Conservation (phyloP, 2,888 invertebrate species). For the Platerodrilus igneus region DNA sequence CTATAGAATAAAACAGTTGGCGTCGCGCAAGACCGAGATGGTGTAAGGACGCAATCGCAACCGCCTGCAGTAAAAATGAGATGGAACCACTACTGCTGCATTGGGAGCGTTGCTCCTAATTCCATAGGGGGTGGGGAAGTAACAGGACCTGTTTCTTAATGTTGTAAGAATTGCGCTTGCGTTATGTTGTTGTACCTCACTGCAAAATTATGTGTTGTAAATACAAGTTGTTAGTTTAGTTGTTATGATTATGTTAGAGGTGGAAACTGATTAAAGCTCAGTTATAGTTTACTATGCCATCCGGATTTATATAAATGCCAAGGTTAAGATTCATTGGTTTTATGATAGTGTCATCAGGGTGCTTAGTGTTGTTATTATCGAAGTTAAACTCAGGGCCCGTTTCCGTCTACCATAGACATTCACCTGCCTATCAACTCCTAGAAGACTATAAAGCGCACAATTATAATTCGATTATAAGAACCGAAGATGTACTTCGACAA, state of each 20-base stretch:
- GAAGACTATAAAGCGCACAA: conserved; percentile 25
- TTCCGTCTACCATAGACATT: conserved; percentile 22
- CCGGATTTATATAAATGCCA: conserved; percentile 23
- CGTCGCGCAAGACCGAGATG: conserved; percentile 18
- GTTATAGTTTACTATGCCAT: too few relatives aligned
- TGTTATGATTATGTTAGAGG: too few relatives aligned
- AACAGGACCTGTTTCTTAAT: conserved; percentile 20
- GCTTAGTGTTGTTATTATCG: conserved; percentile 18
- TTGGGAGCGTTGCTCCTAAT: conserved; percentile 19
- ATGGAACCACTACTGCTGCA: conserved; percentile 17
- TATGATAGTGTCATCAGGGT: conserved; percentile 16
- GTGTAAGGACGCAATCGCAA: conserved; percentile 5
- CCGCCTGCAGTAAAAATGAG: conserved; percentile 14
- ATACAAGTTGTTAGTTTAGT: too few relatives aligned
- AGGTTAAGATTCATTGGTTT: conserved; percentile 21
- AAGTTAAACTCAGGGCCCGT: conserved; percentile 23
- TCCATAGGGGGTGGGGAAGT: conserved; percentile 16
- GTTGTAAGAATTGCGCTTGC: too few relatives aligned
- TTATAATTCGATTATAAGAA: conserved; percentile 37
- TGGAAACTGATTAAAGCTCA: too few relatives aligned
- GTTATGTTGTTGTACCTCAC: conserved; percentile 14
- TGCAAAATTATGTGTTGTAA: too few relatives aligned
- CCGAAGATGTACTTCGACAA: conserved; percentile 55
- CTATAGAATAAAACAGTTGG: conserved; percentile 17
- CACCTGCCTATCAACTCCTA: conserved; percentile 25